Percentiles rank a stretch among this genome's conserved stretches.
Evolutionary conservation across 2,888 invertebrate species (phyloP).

Genomic region (Andrena chrysosceles): DNA sequence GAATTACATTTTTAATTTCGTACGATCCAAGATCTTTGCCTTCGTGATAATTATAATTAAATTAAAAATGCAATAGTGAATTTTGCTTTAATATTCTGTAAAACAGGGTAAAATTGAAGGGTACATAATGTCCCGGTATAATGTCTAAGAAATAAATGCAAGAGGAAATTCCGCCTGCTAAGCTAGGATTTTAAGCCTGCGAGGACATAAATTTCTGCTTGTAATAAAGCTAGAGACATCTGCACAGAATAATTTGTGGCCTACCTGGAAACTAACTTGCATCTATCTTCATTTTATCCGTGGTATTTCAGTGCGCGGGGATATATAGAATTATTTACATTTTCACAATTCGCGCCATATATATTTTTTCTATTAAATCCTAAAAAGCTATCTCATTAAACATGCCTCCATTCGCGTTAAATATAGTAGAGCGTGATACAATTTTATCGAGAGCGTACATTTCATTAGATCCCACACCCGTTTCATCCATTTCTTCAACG

Average conservation of each 20-base stretch:
- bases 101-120: background rate
- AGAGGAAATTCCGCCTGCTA: background rate
- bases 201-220: constrained; percentile 39
- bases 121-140: background rate
- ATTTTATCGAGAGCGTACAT: background rate
- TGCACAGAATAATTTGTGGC: constrained; percentile 43
- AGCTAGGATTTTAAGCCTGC: constrained; percentile 34
- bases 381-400: background rate
- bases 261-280: background rate
- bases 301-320: background rate
- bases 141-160: constrained; percentile 28
- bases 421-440: background rate
- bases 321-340: background rate
- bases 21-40: background rate
- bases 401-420: background rate
- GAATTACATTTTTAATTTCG: background rate
- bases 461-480: background rate
- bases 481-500: background rate
- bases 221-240: constrained; percentile 54
- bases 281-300: constrained; percentile 4
- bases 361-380: background rate
- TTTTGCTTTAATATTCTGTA: background rate
- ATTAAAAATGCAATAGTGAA: background rate
- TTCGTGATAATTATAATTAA: background rate
- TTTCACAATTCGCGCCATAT: background rate